These are phyloP conservation scores for Mesocricetus auratus DNA, from an alignment of 2,113 vertebrate species.

Conservation along the genomic window DNA sequence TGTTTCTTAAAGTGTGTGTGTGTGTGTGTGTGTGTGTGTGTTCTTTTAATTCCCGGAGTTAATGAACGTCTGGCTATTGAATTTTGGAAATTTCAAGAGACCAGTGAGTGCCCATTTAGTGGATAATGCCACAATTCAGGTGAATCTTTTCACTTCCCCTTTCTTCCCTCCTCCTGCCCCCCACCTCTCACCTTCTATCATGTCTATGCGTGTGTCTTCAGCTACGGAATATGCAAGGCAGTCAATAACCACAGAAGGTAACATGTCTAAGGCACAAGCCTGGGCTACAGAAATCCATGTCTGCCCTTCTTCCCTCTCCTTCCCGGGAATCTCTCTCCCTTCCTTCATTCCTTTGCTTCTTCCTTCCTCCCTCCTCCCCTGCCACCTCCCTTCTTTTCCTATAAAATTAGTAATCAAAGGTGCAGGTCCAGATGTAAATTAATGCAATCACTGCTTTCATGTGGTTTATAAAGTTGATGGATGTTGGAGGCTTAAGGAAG, in stretches of 20 bases:
- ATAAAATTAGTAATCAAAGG: slow-evolving; percentile 41
- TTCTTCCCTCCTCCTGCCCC: background rate
- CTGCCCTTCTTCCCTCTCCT: background rate
- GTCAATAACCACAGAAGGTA: slow-evolving; percentile 67
- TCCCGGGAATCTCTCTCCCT: background rate
- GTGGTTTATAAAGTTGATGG: slow-evolving; percentile 12
- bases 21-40: background rate
- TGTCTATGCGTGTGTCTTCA: slow-evolving; percentile 70
- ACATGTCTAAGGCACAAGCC: slow-evolving; percentile 2
- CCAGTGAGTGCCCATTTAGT: background rate
- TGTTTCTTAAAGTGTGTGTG: slow-evolving; percentile 14
- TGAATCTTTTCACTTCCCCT: background rate
- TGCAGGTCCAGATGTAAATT: background rate
- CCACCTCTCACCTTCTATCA: background rate
- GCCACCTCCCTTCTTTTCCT: background rate
- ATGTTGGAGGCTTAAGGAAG: slow-evolving; percentile 23
- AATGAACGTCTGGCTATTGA: background rate
- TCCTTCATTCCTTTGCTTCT: background rate
- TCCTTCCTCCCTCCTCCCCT: no score
- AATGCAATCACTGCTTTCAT: slow-evolving; percentile 28
- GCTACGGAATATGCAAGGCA: slow-evolving; percentile 40
- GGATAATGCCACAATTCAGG: slow-evolving; percentile 33
- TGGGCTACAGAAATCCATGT: background rate
- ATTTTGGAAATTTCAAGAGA: slow-evolving; percentile 46
- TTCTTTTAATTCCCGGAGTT: background rate